Conservation (phyloP, 2,888 invertebrate species). For the Druceiella hillmani region DNA sequence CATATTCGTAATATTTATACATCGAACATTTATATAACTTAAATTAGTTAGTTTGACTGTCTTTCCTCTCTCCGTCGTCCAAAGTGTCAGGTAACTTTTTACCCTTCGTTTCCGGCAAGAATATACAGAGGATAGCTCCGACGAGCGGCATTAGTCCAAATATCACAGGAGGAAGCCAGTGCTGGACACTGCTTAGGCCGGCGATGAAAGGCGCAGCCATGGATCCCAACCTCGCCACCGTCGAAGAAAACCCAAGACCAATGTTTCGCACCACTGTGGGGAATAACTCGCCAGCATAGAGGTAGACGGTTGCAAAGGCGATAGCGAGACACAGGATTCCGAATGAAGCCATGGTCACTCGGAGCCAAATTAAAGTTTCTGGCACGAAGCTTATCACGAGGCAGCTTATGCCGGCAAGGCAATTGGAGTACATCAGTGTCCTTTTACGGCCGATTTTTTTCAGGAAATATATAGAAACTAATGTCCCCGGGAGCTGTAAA, state of each 20-base stretch:
- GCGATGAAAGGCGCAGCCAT: conserved; percentile 81
- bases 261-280: conserved; percentile 86
- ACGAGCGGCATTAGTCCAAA: conserved; percentile 67
- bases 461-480: conserved; percentile 60
- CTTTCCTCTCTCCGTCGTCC: conserved; percentile 65
- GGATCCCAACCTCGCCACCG: conserved; percentile 80
- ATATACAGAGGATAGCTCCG: conserved; percentile 60
- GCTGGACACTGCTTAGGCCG: conserved; percentile 50
- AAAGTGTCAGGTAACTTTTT: conserved; percentile 73
- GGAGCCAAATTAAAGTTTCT: conserved; percentile 38
- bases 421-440: conserved; percentile 59
- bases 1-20: neutral
- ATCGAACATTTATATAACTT: neutral
- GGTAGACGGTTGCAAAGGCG: conserved; percentile 79
- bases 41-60: neutral
- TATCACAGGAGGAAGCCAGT: conserved; percentile 64
- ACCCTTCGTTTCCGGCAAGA: conserved; percentile 75
- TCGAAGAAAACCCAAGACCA: conserved; percentile 80
- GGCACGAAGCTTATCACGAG: conserved; percentile 56
- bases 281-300: conserved; percentile 84
- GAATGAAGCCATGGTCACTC: conserved; percentile 61
- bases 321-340: conserved; percentile 79
- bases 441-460: conserved; percentile 61
- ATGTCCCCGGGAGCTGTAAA: conserved; percentile 57
- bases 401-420: conserved; percentile 60